A percentile compares a stretch with the other conserved stretches of the same genome.
These are phyloP conservation scores for Paramormyrops kingsleyae DNA, from an alignment of 2,113 vertebrate genomes.

Conservation along the genomic window DNA sequence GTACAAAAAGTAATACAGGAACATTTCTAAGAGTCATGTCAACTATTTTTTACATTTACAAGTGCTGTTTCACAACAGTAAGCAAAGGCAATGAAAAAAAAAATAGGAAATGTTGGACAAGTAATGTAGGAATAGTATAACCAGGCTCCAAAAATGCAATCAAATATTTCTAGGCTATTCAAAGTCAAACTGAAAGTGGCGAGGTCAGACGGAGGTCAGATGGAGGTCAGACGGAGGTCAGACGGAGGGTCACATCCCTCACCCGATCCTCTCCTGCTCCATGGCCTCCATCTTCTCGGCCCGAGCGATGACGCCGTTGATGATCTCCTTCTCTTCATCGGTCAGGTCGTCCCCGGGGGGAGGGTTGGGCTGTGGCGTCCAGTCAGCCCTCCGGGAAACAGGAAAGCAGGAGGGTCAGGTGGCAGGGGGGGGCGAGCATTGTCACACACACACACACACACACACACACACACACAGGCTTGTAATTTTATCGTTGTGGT, in stretches of 20 bases:
- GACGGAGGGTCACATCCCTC: slow-evolving; percentile 29
- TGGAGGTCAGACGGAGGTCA: too few relatives aligned
- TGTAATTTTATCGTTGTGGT: too few relatives aligned
- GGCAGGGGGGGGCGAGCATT: neutral
- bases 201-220: neutral
- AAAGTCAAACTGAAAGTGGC: neutral
- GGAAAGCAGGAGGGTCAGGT: neutral
- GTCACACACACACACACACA: neutral
- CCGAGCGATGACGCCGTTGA: slow-evolving; percentile 84
- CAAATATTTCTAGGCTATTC: neutral
- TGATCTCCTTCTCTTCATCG: slow-evolving; percentile 94
- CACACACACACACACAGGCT: neutral
- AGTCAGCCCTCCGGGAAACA: slow-evolving; percentile 48
- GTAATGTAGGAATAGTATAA: neutral
- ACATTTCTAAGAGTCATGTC: neutral
- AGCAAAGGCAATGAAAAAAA: neutral
- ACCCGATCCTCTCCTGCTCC: slow-evolving; percentile 96
- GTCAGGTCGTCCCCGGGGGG: slow-evolving; percentile 76
- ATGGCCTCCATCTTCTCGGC: slow-evolving; percentile 95
- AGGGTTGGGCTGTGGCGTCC: slow-evolving; percentile 49
- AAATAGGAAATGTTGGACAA: neutral
- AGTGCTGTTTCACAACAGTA: neutral
- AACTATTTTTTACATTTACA: neutral
- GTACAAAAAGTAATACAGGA: neutral
- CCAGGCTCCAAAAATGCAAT: neutral